A percentile compares a stretch with the other conserved stretches of the same genome.
Conservation (phyloP, 2,113 vertebrate species). For the zebrafish (Danio rerio) region GRCz12tu NC_133184.1:30296501-30297000, state of each 20-base stretch:
- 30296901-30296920: no score
- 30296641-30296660: constrained; percentile 23
- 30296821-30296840: neutral
- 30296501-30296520: constrained; percentile 42
- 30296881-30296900: neutral
- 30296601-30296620: constrained; percentile 33
- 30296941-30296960: no score
- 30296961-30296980: no score
- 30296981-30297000: no score
- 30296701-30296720: neutral
- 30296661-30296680: constrained; percentile 4
- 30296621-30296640: constrained; percentile 45
- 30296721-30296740: neutral
- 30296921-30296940: no score
- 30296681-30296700: neutral
- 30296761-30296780: neutral
- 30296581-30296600: constrained; percentile 51
- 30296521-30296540: constrained; percentile 56
- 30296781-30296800: neutral
- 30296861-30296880: neutral
- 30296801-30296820: neutral
- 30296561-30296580: constrained; percentile 60
- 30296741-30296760: neutral
- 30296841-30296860: neutral
- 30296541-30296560: constrained; percentile 50